phyloP scores from a whole-genome alignment of 2,888 invertebrate species.

The Tetheella fluctuosa region DNA sequence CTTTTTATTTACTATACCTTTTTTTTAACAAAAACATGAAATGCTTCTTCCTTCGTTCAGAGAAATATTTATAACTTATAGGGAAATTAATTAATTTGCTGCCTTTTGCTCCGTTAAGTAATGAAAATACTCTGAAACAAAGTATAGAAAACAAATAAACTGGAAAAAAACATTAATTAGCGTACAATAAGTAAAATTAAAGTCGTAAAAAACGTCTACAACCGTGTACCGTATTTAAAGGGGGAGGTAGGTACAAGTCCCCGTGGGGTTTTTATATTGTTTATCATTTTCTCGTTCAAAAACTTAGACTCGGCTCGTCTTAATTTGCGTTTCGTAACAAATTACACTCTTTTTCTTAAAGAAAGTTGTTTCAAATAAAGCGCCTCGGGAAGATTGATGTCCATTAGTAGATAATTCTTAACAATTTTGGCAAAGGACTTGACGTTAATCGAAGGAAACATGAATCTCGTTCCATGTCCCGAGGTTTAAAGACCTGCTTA shows the following conservation, averaged over 20 bases:
- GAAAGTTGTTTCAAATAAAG: slow-evolving; percentile 62
- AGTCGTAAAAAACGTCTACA: slow-evolving; percentile 18
- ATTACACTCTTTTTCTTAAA: slow-evolving; percentile 59
- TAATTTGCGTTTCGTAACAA: slow-evolving; percentile 68
- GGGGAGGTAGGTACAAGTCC: slow-evolving; percentile 17
- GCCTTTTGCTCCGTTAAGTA: neutral
- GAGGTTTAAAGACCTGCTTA: neutral
- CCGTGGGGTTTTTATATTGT: slow-evolving; percentile 42
- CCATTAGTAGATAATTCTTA: slow-evolving; percentile 66
- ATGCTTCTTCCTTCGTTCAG: too few relatives aligned
- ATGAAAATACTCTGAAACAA: neutral
- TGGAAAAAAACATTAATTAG: slow-evolving; percentile 7
- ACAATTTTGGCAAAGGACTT: slow-evolving; percentile 44
- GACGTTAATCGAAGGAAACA: slow-evolving; percentile 44
- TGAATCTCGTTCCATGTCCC: slow-evolving; percentile 29
- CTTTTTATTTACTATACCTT: too few relatives aligned
- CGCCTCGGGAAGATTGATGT: slow-evolving; percentile 65
- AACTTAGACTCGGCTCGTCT: slow-evolving; percentile 56
- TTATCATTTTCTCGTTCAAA: slow-evolving; percentile 53
- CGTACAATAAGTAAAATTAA: slow-evolving; percentile 19
- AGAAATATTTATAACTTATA: too few relatives aligned
- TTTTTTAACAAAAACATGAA: too few relatives aligned
- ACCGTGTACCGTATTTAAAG: slow-evolving; percentile 8
- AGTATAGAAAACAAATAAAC: slow-evolving; percentile 3
- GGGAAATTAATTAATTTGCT: neutral